Base-by-base conservation (phyloP, 2,888 invertebrate genomes). In the Drosophila borealis region DNA sequence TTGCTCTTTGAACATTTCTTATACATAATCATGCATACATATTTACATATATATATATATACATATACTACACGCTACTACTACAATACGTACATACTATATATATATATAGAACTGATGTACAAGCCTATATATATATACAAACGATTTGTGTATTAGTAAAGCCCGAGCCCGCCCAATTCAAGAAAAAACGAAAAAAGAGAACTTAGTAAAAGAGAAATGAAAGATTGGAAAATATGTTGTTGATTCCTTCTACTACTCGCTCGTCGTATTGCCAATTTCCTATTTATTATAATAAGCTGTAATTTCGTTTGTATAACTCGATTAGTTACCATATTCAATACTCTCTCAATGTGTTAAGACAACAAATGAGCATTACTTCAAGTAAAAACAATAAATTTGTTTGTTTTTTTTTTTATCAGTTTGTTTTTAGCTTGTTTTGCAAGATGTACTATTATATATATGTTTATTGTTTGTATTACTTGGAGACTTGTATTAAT, bases 221-320 rank as follows among this genome's bases (percentile, higher is more conserved):
- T 41, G 36, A 55, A 54, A 29, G 75, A 74, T 75, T 78, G 50
- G 59, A 68, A 72, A 70, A 59, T 70, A 76, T 81, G 60, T 84
- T 80, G 74, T 79, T 76, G 66, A 82, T 80, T 86, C 84, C 68
- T 83, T 75, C 70, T 80, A 75, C 66, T 81, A 69, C 89, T 90
- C 89, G 89, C 90, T 89, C 90, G 72, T 85, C 75, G 69, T 69
- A 76, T 90, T 90, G 90, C 90, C 89, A 90, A 89, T 87, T 90
- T 80, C 78, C 69, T 87, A 79, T 62, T 70, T 74, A 77, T 68
- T 65, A 66, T 64, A 50, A 60, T 74, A 79, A 79, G 76, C 65
- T 72, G 50, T 76, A 74, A 56, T 70, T 65, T 65, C 73, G 49
- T 69, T 80, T 70, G 62, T 81, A 65, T 80, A 63, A 59, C 65